Conservation (phyloP, 2,113 vertebrate species). For the Panthera tigris region DNA sequence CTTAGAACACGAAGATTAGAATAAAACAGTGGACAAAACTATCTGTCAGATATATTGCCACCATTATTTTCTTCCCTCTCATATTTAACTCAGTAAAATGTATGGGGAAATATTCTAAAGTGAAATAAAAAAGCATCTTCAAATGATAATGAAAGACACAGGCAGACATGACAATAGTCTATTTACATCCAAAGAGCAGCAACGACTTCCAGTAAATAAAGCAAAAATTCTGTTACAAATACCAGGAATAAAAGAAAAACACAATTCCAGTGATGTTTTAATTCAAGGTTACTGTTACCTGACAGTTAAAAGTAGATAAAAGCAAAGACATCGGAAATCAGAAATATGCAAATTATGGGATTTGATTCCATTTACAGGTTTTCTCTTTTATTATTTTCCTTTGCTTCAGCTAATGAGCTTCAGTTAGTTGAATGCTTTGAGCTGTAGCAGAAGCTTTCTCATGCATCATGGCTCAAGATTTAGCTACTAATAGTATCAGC, state of each 20-base stretch:
- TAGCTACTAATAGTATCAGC: neutral
- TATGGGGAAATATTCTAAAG: neutral
- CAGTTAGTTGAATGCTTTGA: neutral
- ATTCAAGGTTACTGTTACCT: neutral
- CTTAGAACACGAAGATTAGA: neutral
- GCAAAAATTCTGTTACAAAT: neutral
- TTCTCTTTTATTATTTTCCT: neutral
- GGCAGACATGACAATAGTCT: neutral
- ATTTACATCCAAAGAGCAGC: neutral
- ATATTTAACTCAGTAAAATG: constrained; percentile 15
- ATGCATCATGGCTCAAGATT: neutral
- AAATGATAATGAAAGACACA: neutral
- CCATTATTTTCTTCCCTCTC: neutral
- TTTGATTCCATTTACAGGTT: neutral
- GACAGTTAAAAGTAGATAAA: neutral
- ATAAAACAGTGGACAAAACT: neutral
- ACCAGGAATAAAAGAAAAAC: neutral
- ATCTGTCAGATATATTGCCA: neutral
- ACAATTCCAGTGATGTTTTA: neutral
- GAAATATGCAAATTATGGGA: neutral
- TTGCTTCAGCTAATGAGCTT: neutral
- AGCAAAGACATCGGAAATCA: neutral
- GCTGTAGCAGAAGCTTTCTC: neutral
- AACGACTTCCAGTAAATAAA: neutral
- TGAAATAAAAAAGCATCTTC: neutral